Evolutionary conservation across 2,113 vertebrate genomes (phyloP), one percentile per base, ranked within the genome.

Genomic region (Mungos mungo): DNA sequence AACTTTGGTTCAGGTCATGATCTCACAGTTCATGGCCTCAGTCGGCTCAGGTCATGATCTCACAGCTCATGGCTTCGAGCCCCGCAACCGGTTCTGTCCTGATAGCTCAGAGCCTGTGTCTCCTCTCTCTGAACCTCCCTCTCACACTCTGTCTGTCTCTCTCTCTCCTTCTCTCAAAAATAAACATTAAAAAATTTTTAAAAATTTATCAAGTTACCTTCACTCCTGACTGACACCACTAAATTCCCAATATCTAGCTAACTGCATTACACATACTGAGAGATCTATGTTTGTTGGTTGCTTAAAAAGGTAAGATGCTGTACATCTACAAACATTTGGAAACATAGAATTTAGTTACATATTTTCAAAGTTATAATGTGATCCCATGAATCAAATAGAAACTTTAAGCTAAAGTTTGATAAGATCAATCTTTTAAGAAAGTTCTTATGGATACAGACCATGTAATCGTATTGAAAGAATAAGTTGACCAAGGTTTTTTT

Each of bases 311-410:
- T 52, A 83, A 9, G 3, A 57, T 15, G 15, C 2, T 82, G 4
- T n/a, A 54, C 14, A 76, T 54, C 27, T 27, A 81, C 18, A 50
- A 66, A 71, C n/a, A 57, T 82, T 15, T 63, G 14, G n/a, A 95
- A 84, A 71, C 69, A 74, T 11, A 25, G 38, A 83, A 21, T 60
- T 79, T 88, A 80, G 57, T 65, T 60, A 69, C 13, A 52, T 77
- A 23, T 50, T 97, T 91, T 88, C 71, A 81, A 94, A 96, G 52
- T 47, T 19, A 83, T 69, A 85, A 25, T 68, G 18, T 69, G 21
- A 87, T 63, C 38, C 25, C 84, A 93, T 21, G 47, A 89, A 93
- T 60, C 23, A 94, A 97, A 92, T 71, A 79, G 60, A 25, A 97
- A 77, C 5, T 25, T 96, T 94, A 81, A 19, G 79, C 27, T 79